Percentiles rank a stretch among this genome's conserved stretches.
Evolutionary conservation across 2,113 vertebrate genomes (phyloP).

Genomic region (Uria aalge): DNA sequence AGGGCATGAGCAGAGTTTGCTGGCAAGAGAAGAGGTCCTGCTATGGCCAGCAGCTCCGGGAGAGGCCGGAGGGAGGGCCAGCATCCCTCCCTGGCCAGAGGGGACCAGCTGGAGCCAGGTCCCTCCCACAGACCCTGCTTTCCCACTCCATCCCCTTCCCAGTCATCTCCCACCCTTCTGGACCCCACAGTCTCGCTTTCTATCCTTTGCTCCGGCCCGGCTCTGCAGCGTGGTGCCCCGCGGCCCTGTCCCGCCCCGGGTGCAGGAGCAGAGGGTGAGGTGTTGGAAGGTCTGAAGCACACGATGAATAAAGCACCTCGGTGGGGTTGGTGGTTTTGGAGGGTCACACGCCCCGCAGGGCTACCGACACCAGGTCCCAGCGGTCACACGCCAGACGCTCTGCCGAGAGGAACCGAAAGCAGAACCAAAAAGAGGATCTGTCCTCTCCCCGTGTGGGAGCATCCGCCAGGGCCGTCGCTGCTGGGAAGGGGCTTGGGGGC

Average conservation of each 20-base stretch:
- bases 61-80: accelerated
- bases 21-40: neutral
- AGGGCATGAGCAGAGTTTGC: neutral
- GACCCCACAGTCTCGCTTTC: neutral
- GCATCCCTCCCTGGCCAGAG: no score
- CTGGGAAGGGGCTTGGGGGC: neutral
- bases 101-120: accelerated
- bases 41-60: accelerated
- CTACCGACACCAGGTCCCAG: neutral
- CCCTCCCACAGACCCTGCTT: neutral
- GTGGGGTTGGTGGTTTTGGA: neutral
- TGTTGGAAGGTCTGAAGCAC: neutral
- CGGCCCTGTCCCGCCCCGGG: accelerated
- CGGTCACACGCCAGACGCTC: neutral
- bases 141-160: neutral
- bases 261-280: neutral
- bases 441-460: neutral
- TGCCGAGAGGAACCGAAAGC: slow-evolving; percentile 17
- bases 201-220: neutral
- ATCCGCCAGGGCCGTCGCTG: accelerated
- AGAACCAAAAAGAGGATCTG: slow-evolving; percentile 50
- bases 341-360: neutral
- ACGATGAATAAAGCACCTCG: neutral
- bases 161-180: neutral
- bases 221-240: accelerated